Conservation (phyloP, 2,888 invertebrate genomes). For the Agonopterix alstromeriana region DNA sequence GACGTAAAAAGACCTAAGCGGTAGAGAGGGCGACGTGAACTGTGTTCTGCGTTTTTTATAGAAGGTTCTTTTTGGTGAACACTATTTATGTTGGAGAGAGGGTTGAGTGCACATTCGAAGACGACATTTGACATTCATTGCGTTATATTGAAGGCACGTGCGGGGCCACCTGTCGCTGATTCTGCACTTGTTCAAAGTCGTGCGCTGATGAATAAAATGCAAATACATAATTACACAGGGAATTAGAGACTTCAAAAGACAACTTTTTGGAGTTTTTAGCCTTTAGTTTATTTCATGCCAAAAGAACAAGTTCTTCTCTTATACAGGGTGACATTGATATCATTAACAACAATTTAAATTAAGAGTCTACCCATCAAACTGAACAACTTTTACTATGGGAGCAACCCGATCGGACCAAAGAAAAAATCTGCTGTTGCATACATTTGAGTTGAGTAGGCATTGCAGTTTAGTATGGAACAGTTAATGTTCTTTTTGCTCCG, state of each 20-base stretch:
- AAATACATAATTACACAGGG: constrained; percentile 7
- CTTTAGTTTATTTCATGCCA: too few relatives aligned
- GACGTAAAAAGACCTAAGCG: constrained; percentile 39
- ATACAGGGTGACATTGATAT: too few relatives aligned
- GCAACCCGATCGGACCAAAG: too few relatives aligned
- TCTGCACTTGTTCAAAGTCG: constrained; percentile 49
- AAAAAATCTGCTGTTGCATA: too few relatives aligned
- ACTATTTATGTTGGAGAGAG: constrained; percentile 8
- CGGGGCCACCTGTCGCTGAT: constrained; percentile 69
- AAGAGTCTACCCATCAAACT: too few relatives aligned
- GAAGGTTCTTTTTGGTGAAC: constrained; percentile 30
- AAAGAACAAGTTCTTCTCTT: too few relatives aligned
- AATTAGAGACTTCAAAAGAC: neutral
- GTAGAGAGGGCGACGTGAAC: constrained; percentile 21
- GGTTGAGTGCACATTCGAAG: constrained; percentile 26
- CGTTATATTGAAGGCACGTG: constrained; percentile 72
- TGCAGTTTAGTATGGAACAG: too few relatives aligned
- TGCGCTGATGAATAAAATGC: constrained; percentile 31
- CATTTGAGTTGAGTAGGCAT: too few relatives aligned
- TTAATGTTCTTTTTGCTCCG: too few relatives aligned
- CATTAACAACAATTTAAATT: too few relatives aligned
- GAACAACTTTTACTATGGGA: too few relatives aligned
- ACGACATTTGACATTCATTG: constrained; percentile 73
- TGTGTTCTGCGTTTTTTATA: constrained; percentile 27
- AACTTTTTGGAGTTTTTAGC: too few relatives aligned